Evolutionary conservation across 2,797 vertebrate genomes (phyloP).

Genomic region (Scyliorhinus canicula): DNA sequence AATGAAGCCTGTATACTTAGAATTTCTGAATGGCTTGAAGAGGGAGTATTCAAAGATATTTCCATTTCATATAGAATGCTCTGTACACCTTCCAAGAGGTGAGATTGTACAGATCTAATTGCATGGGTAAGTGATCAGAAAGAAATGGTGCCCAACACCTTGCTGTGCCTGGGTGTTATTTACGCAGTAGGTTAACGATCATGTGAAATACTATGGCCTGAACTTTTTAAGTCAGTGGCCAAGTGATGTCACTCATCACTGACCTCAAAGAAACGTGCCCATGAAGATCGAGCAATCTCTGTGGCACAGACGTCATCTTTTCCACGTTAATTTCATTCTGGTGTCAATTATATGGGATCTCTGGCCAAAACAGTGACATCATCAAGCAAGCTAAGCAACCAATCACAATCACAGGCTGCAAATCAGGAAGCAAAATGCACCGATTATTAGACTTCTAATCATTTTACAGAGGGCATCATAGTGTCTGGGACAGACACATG

Average conservation of each 20-base stretch:
- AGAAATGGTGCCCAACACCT: background rate
- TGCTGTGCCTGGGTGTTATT: no score
- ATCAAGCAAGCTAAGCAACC: no score
- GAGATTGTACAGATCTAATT: background rate
- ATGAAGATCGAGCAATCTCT: no score
- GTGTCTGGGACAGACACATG: no score
- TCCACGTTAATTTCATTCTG: no score
- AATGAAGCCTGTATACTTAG: background rate
- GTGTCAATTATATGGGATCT: no score
- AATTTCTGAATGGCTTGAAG: background rate
- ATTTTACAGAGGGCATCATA: no score
- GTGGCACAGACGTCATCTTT: no score
- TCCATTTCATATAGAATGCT: background rate
- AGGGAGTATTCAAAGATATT: background rate
- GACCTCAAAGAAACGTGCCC: no score
- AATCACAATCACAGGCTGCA: no score
- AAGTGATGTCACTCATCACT: no score
- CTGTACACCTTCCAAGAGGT: background rate
- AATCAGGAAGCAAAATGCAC: background rate
- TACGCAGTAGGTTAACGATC: background rate
- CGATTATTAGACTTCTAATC: background rate
- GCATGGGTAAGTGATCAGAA: background rate
- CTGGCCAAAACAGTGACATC: no score
- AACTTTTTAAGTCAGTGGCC: background rate
- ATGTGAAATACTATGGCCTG: background rate